A percentile compares a stretch with the other conserved stretches of the same genome.
phyloP scores from a whole-genome alignment of 2,888 invertebrate species.

The Helicoverpa assulta region DNA sequence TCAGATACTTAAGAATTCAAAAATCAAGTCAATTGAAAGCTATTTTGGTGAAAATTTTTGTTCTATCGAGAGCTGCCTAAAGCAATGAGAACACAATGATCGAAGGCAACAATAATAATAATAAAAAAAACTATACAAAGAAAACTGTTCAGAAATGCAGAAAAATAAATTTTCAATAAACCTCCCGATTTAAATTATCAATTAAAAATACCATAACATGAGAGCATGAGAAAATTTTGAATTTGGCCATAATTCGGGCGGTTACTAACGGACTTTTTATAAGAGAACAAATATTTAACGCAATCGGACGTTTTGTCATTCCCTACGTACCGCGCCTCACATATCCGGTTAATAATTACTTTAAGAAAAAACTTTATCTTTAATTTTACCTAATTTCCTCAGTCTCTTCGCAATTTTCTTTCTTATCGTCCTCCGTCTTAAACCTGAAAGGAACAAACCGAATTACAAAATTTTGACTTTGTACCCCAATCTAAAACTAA shows the following conservation, averaged over 20 bases:
- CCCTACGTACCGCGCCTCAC: conserved; percentile 25
- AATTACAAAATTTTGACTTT: conserved; percentile 70
- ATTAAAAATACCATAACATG: conserved; percentile 1
- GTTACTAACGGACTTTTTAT: conserved; percentile 17
- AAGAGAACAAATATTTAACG: conserved; percentile 5
- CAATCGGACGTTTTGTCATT: conserved; percentile 8
- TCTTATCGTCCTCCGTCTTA: conserved; percentile 77
- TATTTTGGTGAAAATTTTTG: conserved; percentile 4
- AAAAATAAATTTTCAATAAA: conserved; percentile 35
- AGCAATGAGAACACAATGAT: conserved; percentile 28
- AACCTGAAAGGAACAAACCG: conserved; percentile 86
- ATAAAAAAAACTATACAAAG: conserved; percentile 24
- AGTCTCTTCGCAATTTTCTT: conserved; percentile 75
- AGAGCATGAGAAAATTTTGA: not conserved
- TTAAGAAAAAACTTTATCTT: conserved; percentile 18
- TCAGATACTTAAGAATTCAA: too few species aligned
- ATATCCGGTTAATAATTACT: conserved; percentile 11
- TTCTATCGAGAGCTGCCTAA: conserved; percentile 40
- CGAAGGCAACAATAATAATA: not conserved
- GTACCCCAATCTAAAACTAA: conserved; percentile 46
- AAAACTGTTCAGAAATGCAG: conserved; percentile 26
- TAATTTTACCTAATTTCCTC: conserved; percentile 74
- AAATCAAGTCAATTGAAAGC: conserved; percentile 1
- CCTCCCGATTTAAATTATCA: conserved; percentile 11
- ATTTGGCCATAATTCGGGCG: conserved; percentile 14